Evolutionary conservation across 2,888 invertebrate species (phyloP), one percentile per base, ranked within the genome.

Genomic region (Ophion costatus): DNA sequence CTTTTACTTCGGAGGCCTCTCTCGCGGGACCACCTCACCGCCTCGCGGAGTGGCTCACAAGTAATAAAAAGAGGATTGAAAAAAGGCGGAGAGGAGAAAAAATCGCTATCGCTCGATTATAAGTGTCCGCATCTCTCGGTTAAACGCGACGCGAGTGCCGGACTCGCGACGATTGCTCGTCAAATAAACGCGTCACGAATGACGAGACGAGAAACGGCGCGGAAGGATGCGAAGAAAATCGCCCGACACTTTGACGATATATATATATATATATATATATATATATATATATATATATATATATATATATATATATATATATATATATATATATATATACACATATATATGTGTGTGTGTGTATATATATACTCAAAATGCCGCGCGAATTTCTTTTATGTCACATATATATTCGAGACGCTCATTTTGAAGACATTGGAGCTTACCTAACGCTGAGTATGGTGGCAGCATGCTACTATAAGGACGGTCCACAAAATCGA

Each of bases 1-100:
- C 81, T 84, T 80, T 83, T 83, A 80, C 83, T 80, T 24, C 42
- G 59, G 42, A 57, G 66, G 78, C 59, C 71, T 83, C 79, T 59
- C 74, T 64, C 61, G 59, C 11, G 20, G 24, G 42, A 76, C 63
- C 29, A 42, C 33, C n/a, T 9, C 11, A 38, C 22, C 22, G 45
- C 74, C 79, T 71, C 38, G 63, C 70, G 17, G 22, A 22, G 78
- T 67, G 14, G 56, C 17, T 73, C 17, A 29, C 51, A 38, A 75
- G 29, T 33, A 66, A 66, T 17, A 38, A 66, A 66, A 38, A 38
- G n/a, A 10, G 42, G 4, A 3, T 29, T n/a, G n/a, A 45, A 63
- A 73, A 33, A 45, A 20, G 22, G 45, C 6, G n/a, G 20, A 56
- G n/a, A n/a, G 14, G 20, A 42, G 42, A 51, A 45, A 75, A 79